A percentile compares a stretch with the other conserved stretches of the same genome.
Evolutionary conservation across 2,888 invertebrate species (phyloP).

Genomic region (Cosmia pyralina): DNA sequence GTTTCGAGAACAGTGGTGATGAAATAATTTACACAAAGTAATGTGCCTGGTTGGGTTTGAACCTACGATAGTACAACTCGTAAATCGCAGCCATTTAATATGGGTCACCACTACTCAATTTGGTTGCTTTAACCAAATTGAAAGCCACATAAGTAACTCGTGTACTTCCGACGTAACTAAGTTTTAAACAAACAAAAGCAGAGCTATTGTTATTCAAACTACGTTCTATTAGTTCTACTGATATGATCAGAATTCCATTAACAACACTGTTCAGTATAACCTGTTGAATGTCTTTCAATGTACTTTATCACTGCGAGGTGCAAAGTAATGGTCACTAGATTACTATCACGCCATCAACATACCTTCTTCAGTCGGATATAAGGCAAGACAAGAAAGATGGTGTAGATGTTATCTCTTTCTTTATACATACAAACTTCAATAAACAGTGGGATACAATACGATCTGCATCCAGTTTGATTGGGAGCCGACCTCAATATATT

Average conservation of each 20-base stretch:
- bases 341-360: conserved; percentile 35
- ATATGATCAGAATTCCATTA: conserved; percentile 39
- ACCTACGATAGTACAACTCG: too few relatives aligned
- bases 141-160: too few relatives aligned
- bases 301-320: conserved; percentile 39
- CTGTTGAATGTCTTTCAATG: conserved; percentile 43
- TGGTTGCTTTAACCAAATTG: too few relatives aligned
- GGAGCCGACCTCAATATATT: too few relatives aligned
- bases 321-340: conserved; percentile 44
- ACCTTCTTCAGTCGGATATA: conserved; percentile 11
- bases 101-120: too few relatives aligned
- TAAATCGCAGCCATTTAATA: too few relatives aligned
- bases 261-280: conserved; percentile 11
- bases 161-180: too few relatives aligned
- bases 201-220: not conserved
- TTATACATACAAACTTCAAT: not conserved
- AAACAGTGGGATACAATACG: not conserved
- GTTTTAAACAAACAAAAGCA: too few relatives aligned
- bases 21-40: too few relatives aligned
- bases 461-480: too few relatives aligned
- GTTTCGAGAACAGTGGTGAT: too few relatives aligned
- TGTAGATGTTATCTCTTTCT: conserved; percentile 12
- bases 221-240: conserved; percentile 1
- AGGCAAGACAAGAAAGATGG: conserved; percentile 33
- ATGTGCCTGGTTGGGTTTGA: too few relatives aligned